Evolutionary conservation across 2,888 invertebrate genomes (phyloP).

Genomic region (Clanis bilineata): DNA sequence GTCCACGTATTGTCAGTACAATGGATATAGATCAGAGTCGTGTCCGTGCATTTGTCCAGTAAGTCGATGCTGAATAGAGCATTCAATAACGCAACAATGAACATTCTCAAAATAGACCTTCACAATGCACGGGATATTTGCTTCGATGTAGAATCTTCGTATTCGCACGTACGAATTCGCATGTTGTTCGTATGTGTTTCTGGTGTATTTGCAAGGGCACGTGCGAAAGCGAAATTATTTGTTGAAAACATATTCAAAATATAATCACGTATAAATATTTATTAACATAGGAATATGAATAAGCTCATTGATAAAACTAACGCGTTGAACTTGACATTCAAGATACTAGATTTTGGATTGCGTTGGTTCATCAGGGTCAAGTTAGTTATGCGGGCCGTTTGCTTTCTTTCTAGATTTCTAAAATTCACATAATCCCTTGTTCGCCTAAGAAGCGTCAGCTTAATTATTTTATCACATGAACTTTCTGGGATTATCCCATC

Average conservation of each 20-base stretch:
- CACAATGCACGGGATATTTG: neutral
- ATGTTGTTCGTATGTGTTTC: neutral
- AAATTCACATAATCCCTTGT: too few relatives aligned
- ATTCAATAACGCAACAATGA: slow-evolving; percentile 20
- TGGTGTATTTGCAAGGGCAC: neutral
- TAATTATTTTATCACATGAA: too few relatives aligned
- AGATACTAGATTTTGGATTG: neutral
- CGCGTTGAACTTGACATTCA: slow-evolving; percentile 11
- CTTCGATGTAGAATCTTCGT: neutral
- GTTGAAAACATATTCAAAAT: neutral
- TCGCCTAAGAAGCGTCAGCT: too few relatives aligned
- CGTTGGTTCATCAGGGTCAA: neutral
- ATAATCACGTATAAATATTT: neutral
- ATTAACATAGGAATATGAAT: neutral
- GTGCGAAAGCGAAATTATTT: neutral
- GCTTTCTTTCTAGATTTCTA: neutral
- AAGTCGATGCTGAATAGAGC: slow-evolving; percentile 16
- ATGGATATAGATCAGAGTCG: neutral
- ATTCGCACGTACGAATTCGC: neutral
- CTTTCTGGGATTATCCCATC: too few relatives aligned
- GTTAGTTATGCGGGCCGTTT: neutral
- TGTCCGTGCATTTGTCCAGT: slow-evolving; percentile 12
- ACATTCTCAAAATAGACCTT: slow-evolving; percentile 16
- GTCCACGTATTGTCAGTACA: neutral
- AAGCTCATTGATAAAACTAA: slow-evolving; percentile 7